These are phyloP conservation scores for Tetranychus urticae DNA, from an alignment of 1,140 invertebrate genomes.

Conservation along the genomic window DNA sequence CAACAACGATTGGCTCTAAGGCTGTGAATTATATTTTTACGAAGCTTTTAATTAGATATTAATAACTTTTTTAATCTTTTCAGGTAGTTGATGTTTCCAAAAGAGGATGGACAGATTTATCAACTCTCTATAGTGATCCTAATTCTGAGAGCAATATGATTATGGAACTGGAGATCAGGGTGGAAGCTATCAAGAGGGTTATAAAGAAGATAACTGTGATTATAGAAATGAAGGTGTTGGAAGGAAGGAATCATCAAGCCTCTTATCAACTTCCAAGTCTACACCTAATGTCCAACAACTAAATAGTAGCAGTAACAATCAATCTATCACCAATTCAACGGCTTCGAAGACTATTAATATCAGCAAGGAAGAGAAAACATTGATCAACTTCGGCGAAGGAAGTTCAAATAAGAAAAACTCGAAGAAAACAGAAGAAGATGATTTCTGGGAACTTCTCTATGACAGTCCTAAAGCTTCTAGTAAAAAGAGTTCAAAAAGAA, in stretches of 20 bases:
- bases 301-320: no score
- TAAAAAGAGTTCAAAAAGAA: no score
- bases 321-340: not conserved
- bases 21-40: conserved; percentile 21
- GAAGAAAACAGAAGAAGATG: not conserved
- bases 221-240: not conserved
- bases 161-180: not conserved
- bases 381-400: not conserved
- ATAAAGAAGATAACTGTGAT: not conserved
- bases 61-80: no score
- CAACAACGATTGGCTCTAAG: conserved; percentile 37
- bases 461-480: not conserved
- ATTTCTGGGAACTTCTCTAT: not conserved
- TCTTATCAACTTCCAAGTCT: not conserved
- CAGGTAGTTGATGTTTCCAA: conserved; percentile 41
- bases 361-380: conserved; percentile 4
- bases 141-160: conserved; percentile 1
- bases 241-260: not conserved
- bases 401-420: not conserved
- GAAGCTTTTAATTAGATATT: not conserved
- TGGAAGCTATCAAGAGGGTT: conserved; percentile 1
- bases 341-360: not conserved
- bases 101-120: conserved; percentile 36
- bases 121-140: conserved; percentile 9
- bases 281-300: not conserved